phyloP scores from a whole-genome alignment of 1,140 invertebrate genomes.

The Hycleus cichorii region DNA sequence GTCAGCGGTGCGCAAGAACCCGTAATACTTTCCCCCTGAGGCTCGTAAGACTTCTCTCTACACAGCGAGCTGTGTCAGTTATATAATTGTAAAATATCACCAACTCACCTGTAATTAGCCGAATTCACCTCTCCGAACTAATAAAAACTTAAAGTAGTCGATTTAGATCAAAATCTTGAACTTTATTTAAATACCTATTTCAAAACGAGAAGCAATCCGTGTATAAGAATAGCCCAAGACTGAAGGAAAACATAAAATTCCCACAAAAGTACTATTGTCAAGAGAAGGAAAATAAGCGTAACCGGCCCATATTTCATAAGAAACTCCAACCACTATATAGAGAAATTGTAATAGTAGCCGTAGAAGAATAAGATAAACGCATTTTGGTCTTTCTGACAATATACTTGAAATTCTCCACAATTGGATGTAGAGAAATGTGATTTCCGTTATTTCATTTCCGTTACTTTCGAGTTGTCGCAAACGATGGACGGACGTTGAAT shows the following conservation, averaged over 20 bases:
- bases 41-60: conserved; percentile 8
- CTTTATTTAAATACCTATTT: too few relatives aligned
- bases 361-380: conserved; percentile 10
- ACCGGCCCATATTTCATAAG: conserved; percentile 13
- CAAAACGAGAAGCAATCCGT: too few relatives aligned
- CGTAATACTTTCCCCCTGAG: conserved; percentile 1
- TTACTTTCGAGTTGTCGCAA: conserved; percentile 13
- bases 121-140: too few relatives aligned
- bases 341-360: background rate
- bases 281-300: conserved; percentile 9
- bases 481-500: background rate
- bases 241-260: too few relatives aligned
- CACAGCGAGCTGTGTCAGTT: too few relatives aligned
- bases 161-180: too few relatives aligned
- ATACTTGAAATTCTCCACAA: conserved; percentile 15
- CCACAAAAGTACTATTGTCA: background rate
- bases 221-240: too few relatives aligned
- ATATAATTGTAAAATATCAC: too few relatives aligned
- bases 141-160: too few relatives aligned
- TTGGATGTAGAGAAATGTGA: conserved; percentile 16
- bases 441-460: conserved; percentile 16
- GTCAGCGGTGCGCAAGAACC: conserved; percentile 10
- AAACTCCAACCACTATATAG: background rate
- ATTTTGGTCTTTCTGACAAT: conserved; percentile 2
- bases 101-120: too few relatives aligned